phyloP scores from a whole-genome alignment of 2,888 invertebrate species.

The Leptarthrus brevirostris region DNA sequence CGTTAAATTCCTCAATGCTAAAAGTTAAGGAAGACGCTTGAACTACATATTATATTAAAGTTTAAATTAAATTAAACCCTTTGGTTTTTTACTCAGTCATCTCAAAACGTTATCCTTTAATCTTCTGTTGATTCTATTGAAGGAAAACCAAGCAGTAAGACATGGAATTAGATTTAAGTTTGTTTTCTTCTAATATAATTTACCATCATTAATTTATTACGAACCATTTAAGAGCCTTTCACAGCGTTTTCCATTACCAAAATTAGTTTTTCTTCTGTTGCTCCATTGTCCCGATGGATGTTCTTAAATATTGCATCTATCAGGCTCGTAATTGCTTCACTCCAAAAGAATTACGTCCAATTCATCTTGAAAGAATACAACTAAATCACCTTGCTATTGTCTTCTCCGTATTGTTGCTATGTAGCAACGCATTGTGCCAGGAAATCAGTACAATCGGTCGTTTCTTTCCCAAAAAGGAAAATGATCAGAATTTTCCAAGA shows the following conservation, averaged over 20 bases:
- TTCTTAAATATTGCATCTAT: constrained; percentile 37
- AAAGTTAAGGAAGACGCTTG: no score
- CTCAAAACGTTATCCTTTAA: no score
- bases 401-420: not conserved
- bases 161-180: no score
- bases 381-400: constrained; percentile 39
- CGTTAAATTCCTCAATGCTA: no score
- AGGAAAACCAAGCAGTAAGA: no score
- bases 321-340: constrained; percentile 33
- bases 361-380: constrained; percentile 29
- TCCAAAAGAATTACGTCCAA: constrained; percentile 28
- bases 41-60: no score
- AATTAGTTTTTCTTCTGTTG: constrained; percentile 20
- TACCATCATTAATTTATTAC: constrained; percentile 2
- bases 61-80: no score
- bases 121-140: no score
- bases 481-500: constrained; percentile 37
- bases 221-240: not conserved
- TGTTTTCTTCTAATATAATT: no score
- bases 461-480: constrained; percentile 12
- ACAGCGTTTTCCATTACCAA: constrained; percentile 8
- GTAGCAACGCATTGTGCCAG: constrained; percentile 16
- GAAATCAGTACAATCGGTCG: not conserved
- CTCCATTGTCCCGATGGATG: constrained; percentile 11
- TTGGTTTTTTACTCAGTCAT: no score